Evolutionary conservation across 2,797 vertebrate species (phyloP).

Genomic region (Leuciscus waleckii): DNA sequence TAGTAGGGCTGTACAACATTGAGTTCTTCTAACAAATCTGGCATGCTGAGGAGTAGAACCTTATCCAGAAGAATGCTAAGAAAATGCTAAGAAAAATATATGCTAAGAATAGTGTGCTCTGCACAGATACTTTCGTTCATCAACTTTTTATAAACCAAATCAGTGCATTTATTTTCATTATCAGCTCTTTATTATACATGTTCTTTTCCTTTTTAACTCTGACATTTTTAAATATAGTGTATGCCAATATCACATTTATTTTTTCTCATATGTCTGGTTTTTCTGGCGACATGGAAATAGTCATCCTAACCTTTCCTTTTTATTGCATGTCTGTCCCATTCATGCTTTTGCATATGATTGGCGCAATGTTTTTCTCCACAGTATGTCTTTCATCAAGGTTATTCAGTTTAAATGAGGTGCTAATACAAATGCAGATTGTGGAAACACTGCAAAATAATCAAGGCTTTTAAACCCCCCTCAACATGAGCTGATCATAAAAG

Average conservation of each 20-base stretch:
- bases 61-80: not conserved
- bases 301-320: not conserved
- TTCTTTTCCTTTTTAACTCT: not conserved
- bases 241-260: conserved; percentile 8
- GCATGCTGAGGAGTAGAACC: not conserved
- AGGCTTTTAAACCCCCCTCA: conserved; percentile 42
- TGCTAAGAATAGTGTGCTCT: not conserved
- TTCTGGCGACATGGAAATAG: not conserved
- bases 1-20: not conserved
- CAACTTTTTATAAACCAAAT: conserved; percentile 25
- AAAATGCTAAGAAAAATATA: not conserved
- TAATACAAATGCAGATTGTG: conserved; percentile 33
- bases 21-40: not conserved
- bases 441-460: conserved; percentile 44
- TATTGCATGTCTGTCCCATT: conserved; percentile 26
- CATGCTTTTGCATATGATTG: conserved; percentile 21
- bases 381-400: conserved; percentile 39
- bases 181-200: conserved; percentile 3
- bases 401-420: conserved; percentile 32
- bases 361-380: conserved; percentile 23
- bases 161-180: conserved; percentile 15
- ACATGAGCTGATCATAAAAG: conserved; percentile 59
- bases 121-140: not conserved
- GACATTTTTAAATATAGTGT: conserved; percentile 34
- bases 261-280: not conserved